Conservation (phyloP, 1,140 invertebrate species). For the Tribolium madens region DNA sequence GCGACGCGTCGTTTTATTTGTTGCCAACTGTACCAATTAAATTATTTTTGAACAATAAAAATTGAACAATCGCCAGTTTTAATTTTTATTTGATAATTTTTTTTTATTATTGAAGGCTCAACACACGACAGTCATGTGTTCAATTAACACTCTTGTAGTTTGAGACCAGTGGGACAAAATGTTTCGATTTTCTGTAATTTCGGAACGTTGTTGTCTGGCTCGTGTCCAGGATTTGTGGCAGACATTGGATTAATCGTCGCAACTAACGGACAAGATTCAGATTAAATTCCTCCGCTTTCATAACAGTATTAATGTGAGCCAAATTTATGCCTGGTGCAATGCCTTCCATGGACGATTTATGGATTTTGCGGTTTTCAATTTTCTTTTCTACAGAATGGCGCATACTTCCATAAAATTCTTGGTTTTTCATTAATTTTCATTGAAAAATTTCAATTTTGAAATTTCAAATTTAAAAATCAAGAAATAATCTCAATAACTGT, state of each 20-base stretch:
- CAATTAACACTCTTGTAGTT: conserved; percentile 12
- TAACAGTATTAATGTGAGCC: conserved; percentile 41
- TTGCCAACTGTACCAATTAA: neutral
- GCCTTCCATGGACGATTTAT: conserved; percentile 5
- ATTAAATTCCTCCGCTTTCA: conserved; percentile 39
- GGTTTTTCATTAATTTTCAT: neutral
- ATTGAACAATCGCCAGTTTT: neutral
- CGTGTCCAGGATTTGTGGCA: conserved; percentile 23
- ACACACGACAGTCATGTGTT: neutral
- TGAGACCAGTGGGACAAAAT: neutral
- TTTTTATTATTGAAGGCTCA: neutral
- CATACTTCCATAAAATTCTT: too few species aligned
- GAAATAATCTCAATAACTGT: too few species aligned
- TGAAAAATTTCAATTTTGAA: too few species aligned
- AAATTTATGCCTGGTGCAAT: conserved; percentile 28
- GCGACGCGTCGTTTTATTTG: neutral
- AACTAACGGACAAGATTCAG: conserved; percentile 40
- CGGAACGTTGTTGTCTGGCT: conserved; percentile 15
- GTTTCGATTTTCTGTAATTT: conserved; percentile 34
- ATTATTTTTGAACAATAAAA: conserved; percentile 17
- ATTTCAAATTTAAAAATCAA: too few species aligned
- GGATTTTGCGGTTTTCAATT: too few species aligned
- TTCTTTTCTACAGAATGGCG: too few species aligned
- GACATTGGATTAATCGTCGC: conserved; percentile 36
- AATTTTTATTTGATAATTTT: neutral